phyloP scores from a whole-genome alignment of 2,113 vertebrate genomes.

The Cariama cristata region DNA sequence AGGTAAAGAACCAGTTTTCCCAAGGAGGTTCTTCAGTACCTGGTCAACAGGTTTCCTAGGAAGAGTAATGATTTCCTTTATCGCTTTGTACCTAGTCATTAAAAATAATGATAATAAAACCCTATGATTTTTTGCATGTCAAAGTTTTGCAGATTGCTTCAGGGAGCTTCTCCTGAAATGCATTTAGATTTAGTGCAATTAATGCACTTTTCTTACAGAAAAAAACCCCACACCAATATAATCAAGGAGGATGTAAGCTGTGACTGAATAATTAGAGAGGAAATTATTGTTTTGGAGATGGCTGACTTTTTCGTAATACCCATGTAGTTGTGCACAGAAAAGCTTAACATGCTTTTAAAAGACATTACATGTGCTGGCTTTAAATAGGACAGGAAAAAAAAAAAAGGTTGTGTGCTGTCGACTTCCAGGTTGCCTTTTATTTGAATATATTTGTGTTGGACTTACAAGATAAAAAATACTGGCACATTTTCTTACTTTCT shows the following conservation, averaged over 20 bases:
- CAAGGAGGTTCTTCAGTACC: background rate
- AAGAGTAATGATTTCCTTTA: slow-evolving; percentile 32
- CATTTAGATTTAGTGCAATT: slow-evolving; percentile 31
- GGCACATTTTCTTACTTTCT: slow-evolving; percentile 38
- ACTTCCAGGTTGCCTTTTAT: slow-evolving; percentile 36
- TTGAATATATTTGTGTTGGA: slow-evolving; percentile 37
- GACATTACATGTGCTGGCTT: slow-evolving; percentile 34
- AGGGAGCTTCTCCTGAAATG: slow-evolving; percentile 29
- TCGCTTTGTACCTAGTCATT: background rate
- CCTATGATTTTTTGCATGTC: background rate
- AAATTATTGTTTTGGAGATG: slow-evolving; percentile 40
- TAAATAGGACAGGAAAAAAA: slow-evolving; percentile 34
- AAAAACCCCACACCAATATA: background rate
- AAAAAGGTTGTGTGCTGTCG: background rate
- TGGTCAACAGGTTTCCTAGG: slow-evolving; percentile 68
- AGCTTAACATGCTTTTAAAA: background rate
- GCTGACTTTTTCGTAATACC: slow-evolving; percentile 10
- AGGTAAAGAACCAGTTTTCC: background rate
- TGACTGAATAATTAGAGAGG: slow-evolving; percentile 21
- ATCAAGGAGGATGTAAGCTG: background rate
- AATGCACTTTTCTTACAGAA: background rate
- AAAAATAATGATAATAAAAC: background rate
- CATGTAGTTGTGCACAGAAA: background rate
- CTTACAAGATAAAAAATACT: background rate
- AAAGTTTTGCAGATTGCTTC: slow-evolving; percentile 53